These are phyloP conservation scores for Altica lythri DNA, from an alignment of 2,888 invertebrate species.

Conservation along the genomic window DNA sequence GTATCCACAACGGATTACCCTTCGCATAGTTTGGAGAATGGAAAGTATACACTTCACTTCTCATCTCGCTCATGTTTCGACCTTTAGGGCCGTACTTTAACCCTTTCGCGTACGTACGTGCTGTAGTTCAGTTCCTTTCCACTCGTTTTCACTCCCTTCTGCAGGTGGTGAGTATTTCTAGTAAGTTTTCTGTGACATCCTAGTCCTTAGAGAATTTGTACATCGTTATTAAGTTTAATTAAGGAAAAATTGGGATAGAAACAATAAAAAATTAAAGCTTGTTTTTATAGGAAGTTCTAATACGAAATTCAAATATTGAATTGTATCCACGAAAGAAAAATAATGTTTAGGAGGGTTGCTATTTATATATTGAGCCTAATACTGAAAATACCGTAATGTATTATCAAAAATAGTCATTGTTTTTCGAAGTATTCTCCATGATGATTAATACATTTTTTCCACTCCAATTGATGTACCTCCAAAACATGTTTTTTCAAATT, in stretches of 20 bases:
- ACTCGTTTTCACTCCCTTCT: slow-evolving; percentile 24
- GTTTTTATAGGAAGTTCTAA: no score
- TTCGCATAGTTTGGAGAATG: slow-evolving; percentile 35
- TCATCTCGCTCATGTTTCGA: slow-evolving; percentile 28
- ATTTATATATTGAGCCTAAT: no score
- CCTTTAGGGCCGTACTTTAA: slow-evolving; percentile 34
- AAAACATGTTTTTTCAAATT: no score
- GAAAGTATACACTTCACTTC: slow-evolving; percentile 16
- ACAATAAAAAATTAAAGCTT: slow-evolving; percentile 12
- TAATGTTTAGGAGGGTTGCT: no score
- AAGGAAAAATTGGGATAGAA: slow-evolving; percentile 8
- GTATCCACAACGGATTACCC: slow-evolving; percentile 23
- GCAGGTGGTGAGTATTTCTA: slow-evolving; percentile 33
- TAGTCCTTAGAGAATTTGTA: neutral
- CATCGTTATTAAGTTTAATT: slow-evolving; percentile 23
- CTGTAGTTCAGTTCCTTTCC: slow-evolving; percentile 31
- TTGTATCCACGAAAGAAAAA: no score
- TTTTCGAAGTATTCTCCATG: no score
- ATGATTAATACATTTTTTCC: no score
- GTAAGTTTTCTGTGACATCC: slow-evolving; percentile 27
- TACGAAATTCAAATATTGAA: no score
- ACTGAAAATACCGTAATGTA: no score
- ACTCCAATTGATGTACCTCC: no score
- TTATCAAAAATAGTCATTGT: no score
- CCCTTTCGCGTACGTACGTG: slow-evolving; percentile 32